phyloP scores from a whole-genome alignment of 2,888 invertebrate species.

The Drosophila niveifrons region DNA sequence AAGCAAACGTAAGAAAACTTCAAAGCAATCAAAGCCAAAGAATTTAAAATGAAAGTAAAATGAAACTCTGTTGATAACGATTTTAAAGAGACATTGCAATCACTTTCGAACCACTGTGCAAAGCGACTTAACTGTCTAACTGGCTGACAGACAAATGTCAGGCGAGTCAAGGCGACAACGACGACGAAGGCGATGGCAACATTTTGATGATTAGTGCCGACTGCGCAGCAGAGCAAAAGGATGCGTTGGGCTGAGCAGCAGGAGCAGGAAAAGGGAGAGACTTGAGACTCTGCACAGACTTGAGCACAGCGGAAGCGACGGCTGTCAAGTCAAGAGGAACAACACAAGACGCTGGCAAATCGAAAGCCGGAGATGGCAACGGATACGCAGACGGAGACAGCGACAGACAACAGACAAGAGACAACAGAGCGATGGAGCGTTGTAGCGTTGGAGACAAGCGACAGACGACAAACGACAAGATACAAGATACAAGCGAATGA shows the following conservation, averaged over 20 bases:
- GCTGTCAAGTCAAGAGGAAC: constrained; percentile 69
- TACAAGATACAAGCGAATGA: constrained; percentile 41
- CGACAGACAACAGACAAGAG: constrained; percentile 29
- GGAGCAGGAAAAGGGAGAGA: background rate
- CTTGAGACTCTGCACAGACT: background rate
- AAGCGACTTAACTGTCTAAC: constrained; percentile 44
- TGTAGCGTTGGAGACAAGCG: constrained; percentile 2
- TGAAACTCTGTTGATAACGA: too few species aligned
- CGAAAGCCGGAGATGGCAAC: constrained; percentile 16
- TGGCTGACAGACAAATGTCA: constrained; percentile 65
- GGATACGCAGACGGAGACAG: constrained; percentile 10
- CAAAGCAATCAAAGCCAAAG: background rate
- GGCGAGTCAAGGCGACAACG: constrained; percentile 61
- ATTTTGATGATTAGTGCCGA: constrained; percentile 70
- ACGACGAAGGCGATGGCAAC: constrained; percentile 25
- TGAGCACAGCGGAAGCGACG: constrained; percentile 46
- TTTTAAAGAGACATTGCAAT: too few species aligned
- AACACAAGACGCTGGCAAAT: constrained; percentile 43
- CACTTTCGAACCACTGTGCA: constrained; percentile 35
- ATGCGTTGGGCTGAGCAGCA: background rate
- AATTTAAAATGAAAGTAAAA: too few species aligned
- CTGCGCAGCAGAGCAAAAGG: background rate
- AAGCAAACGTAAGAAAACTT: background rate
- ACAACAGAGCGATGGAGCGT: background rate
- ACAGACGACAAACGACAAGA: constrained; percentile 32